Conservation (phyloP, 2,113 vertebrate species). For the Caranx ignobilis region DNA sequence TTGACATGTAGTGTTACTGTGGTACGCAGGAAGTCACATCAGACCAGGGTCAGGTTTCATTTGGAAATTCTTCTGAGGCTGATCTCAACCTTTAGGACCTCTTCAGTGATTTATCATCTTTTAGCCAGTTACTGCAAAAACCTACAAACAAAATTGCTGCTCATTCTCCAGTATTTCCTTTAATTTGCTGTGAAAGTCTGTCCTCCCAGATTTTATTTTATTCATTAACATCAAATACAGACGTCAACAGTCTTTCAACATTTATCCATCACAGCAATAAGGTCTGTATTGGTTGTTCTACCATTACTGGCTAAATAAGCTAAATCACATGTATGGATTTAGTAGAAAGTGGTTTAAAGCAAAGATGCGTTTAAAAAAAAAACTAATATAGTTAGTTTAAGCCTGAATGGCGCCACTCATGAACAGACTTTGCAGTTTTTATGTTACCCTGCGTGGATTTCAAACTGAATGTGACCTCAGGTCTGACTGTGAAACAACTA, state of each 20-base stretch:
- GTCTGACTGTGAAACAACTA: slow-evolving; percentile 17
- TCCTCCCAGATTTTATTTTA: neutral
- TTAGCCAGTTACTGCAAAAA: neutral
- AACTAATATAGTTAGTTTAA: no score
- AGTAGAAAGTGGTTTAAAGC: slow-evolving; percentile 5
- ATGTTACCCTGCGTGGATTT: slow-evolving; percentile 8
- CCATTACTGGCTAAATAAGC: neutral
- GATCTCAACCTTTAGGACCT: neutral
- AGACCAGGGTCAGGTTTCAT: slow-evolving; percentile 26
- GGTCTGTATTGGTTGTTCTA: neutral
- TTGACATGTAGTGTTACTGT: neutral
- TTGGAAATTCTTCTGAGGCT: neutral
- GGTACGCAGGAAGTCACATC: neutral
- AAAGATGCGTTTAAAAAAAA: neutral
- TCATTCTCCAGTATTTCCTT: neutral
- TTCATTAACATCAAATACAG: neutral
- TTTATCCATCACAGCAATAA: neutral
- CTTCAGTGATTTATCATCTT: neutral
- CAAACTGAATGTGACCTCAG: slow-evolving; percentile 17
- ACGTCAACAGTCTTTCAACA: neutral
- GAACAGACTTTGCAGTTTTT: neutral
- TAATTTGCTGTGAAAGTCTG: neutral
- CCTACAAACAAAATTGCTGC: neutral
- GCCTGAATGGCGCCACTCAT: neutral
- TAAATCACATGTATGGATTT: neutral